These are phyloP conservation scores for Lagopus leucura DNA, from an alignment of 2,113 vertebrate species.

Conservation along the genomic window DNA sequence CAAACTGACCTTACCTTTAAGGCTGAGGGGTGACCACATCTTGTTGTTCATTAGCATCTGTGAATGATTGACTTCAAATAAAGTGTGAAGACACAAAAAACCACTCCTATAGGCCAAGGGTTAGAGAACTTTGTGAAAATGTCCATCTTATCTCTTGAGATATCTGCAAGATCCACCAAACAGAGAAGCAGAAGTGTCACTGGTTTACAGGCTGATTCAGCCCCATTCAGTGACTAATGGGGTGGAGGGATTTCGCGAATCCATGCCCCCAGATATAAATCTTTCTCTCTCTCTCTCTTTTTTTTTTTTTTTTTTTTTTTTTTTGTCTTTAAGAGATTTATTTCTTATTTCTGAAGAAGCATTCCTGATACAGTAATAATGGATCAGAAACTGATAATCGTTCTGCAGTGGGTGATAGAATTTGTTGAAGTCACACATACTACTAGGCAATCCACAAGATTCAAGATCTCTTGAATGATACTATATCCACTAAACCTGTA, in stretches of 20 bases:
- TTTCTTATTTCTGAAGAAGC: background rate
- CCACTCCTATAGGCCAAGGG: background rate
- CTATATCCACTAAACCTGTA: background rate
- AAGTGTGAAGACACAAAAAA: background rate
- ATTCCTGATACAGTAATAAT: fast-evolving
- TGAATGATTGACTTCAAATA: background rate
- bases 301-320: background rate
- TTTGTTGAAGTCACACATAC: background rate
- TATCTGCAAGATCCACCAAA: background rate
- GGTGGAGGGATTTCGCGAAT: no score
- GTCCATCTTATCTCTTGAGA: background rate
- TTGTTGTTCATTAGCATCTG: background rate
- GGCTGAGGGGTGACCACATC: background rate
- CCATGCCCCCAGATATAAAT: background rate
- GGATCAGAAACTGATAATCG: background rate
- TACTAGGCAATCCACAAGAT: background rate
- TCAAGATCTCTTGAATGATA: background rate
- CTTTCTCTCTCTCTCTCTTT: background rate
- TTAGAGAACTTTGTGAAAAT: background rate
- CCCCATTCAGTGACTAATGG: no score
- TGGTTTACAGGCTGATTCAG: no score
- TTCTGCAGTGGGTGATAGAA: background rate
- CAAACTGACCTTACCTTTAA: background rate
- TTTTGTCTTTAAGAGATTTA: background rate
- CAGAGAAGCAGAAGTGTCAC: background rate